Percentiles rank a stretch among this genome's conserved stretches.
Evolutionary conservation across 2,888 invertebrate species (phyloP).

Genomic region (Agonum fuliginosum): DNA sequence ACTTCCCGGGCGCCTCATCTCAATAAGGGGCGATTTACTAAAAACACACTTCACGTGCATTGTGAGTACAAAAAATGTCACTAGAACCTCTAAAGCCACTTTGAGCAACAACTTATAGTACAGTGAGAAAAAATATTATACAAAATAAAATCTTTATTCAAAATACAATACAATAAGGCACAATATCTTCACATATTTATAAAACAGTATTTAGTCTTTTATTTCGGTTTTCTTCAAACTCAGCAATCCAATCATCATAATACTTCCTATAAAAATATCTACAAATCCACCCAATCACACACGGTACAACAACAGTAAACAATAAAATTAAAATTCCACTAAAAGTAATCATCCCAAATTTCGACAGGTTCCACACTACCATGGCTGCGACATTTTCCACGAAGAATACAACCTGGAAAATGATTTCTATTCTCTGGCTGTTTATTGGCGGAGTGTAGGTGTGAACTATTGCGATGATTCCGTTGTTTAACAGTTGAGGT

Average conservation of each 20-base stretch:
- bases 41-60: too few relatives aligned
- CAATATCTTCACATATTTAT: background rate
- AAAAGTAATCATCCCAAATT: background rate
- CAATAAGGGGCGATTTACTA: too few relatives aligned
- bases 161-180: background rate
- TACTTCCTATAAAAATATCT: slow-evolving; percentile 22
- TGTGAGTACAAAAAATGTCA: too few relatives aligned
- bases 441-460: slow-evolving; percentile 16
- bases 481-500: background rate
- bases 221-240: background rate
- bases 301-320: background rate
- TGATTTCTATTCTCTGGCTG: background rate
- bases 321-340: slow-evolving; percentile 1
- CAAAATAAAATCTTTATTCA: background rate
- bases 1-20: too few relatives aligned
- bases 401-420: slow-evolving; percentile 8
- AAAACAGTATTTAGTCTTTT: slow-evolving; percentile 6
- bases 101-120: too few relatives aligned
- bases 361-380: background rate
- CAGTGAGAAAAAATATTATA: too few relatives aligned
- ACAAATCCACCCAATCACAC: background rate
- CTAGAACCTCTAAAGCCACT: too few relatives aligned
- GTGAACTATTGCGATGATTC: background rate
- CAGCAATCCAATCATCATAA: background rate
- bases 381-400: slow-evolving; percentile 7